Base-by-base conservation (phyloP, 2,888 invertebrate species). In the Hirtodrosophila alboralis region DNA sequence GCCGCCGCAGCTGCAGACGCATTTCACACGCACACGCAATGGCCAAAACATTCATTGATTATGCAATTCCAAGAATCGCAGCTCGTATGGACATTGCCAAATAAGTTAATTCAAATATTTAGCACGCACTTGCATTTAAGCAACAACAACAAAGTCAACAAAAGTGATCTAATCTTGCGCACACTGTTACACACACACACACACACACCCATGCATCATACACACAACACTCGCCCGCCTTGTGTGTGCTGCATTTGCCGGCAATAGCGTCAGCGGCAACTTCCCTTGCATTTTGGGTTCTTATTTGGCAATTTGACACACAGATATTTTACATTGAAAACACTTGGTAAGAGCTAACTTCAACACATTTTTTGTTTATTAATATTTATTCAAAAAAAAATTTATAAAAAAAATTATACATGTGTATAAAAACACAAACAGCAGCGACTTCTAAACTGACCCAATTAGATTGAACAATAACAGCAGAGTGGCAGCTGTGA, bases 391-490 rank as follows among this genome's bases (percentile, higher is more conserved):
- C 5, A 18, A 18, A 18, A 30, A 6, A 26, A 43, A 36, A 52
- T 10, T 30, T 26, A 14, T 21, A 10, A 47, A 43, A 41, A 43
- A 34, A 27, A 12, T 26, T 14, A 40, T 26, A 36, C 26, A 41
- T 54, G 28, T 59, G 44, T 53, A 23, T 31, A 12, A 41, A 34
- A 41, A n/a, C 21, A 10, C 41, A 53, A 57, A 53, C 49, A 45
- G 53, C 71, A 66, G 66, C 69, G 48, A 53, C 37, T 61, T 52
- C 48, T 21, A 54, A 71, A 71, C 70, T 70, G 70, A 70, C 71
- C 70, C 57, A 71, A 33, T 66, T 70, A 61, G 66, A 70, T 66
- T 62, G 72, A 66, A 71, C 57, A 71, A 71, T 66, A 70, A 71
- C 72, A 70, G 67, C 70, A 70, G 71, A 71, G 61, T 70, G 69